Conservation (phyloP, 2,888 invertebrate genomes). For the Polydrusus cervinus region DNA sequence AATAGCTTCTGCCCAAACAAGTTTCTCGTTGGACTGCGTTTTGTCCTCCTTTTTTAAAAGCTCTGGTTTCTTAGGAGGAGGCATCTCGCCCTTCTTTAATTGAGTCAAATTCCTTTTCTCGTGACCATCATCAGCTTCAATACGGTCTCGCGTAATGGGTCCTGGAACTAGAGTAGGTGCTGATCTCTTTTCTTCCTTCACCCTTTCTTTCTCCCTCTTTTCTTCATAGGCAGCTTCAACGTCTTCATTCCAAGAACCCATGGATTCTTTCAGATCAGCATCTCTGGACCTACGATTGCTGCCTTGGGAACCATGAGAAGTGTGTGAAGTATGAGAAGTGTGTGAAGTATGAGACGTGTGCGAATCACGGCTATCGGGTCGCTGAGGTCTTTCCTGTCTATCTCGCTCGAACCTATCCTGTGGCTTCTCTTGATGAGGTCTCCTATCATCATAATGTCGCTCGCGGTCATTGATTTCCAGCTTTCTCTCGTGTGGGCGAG, state of each 20-base stretch:
- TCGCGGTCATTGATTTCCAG: conserved; percentile 55
- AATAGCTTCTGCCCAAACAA: conserved; percentile 71
- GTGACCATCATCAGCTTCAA: conserved; percentile 75
- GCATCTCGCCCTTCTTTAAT: conserved; percentile 65
- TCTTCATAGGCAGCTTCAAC: conserved; percentile 67
- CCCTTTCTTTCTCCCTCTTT: conserved; percentile 58
- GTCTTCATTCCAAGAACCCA: conserved; percentile 55
- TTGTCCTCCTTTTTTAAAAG: conserved; percentile 61
- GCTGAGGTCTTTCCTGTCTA: conserved; percentile 72
- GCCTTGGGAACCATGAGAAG: conserved; percentile 62
- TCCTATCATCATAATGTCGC: conserved; percentile 63
- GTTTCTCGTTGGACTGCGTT: conserved; percentile 58
- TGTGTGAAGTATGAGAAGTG: conserved; percentile 68
- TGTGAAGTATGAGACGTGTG: conserved; percentile 72
- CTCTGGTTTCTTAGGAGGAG: conserved; percentile 55
- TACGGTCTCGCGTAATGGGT: conserved; percentile 76
- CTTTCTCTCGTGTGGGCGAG: conserved; percentile 50
- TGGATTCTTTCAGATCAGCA: conserved; percentile 66
- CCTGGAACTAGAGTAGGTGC: conserved; percentile 70
- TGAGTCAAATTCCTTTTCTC: conserved; percentile 74
- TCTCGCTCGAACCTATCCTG: conserved; percentile 49
- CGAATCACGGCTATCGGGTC: conserved; percentile 77
- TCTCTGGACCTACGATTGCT: conserved; percentile 72
- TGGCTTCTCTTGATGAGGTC: conserved; percentile 58
- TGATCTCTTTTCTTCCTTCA: conserved; percentile 58